Base-by-base conservation (phyloP, 2,888 invertebrate species). In the Lordiphosa andalusiaca region DNA sequence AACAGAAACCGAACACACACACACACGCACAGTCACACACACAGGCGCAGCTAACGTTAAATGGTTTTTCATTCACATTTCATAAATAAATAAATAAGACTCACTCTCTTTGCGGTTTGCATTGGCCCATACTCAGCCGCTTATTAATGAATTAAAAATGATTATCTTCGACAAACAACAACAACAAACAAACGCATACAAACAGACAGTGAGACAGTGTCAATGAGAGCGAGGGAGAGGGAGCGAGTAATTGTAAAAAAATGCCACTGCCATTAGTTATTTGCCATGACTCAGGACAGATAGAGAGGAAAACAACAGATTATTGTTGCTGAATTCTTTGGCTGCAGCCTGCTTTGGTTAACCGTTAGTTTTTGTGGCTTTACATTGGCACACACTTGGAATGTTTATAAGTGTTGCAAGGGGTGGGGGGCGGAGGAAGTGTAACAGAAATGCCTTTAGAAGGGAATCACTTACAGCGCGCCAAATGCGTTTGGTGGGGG, bases 401-500 rank as follows among this genome's bases (percentile, higher is more conserved):
- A 52, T 39, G 38, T 51, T 25, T n/a, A n/a, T 41, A 12, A 36
- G 12, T 21, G 19, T 12, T 33, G n/a, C n/a, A 19, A 2, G 16
- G 25, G 21, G 13, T 38, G 25, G 30, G 44, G 58, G 48, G 55
- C 9, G 48, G 37, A 25, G 42, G 13, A 13, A 40, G 30, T 30
- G 38, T 33, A 5, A 21, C 6, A 41, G 23, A 30, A 49, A 23
- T 49, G 13, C 37, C 48, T 49, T 49, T 21, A 36, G 25, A 13
- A 6, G 49, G 33, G 33, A n/a, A n/a, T 40, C 73, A 93, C 96
- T 94, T 92, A 98, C 98, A 90, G 97, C 96, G 92, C 96, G 93
- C 94, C 96, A 97, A 88, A 96, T 94, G 81, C 95, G 92, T 91
- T 96, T 97, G 59, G 95, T 94, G 61, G 98, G 98, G 77, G 98